Evolutionary conservation across 2,797 vertebrate genomes (phyloP).

Genomic region (Diglossa cyanea): DNA sequence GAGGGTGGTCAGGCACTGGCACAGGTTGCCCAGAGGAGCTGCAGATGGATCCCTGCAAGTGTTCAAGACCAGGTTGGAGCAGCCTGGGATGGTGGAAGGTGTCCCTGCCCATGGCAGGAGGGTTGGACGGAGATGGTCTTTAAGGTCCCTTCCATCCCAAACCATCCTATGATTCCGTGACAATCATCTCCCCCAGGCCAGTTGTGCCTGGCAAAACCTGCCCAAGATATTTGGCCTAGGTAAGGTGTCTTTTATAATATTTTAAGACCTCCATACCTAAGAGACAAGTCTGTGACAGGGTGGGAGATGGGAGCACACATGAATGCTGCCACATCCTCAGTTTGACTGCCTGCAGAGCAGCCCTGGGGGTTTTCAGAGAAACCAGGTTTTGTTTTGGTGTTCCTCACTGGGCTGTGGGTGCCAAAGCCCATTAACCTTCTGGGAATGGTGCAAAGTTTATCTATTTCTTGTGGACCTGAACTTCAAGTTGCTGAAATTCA

Average conservation of each 20-base stretch:
- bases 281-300: background rate
- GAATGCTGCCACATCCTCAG: background rate
- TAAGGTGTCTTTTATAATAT: background rate
- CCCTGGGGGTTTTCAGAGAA: background rate
- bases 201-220: background rate
- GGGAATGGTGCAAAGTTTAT: background rate
- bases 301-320: background rate
- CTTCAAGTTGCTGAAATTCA: background rate
- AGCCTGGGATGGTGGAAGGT: background rate
- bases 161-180: background rate
- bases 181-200: background rate
- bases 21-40: background rate
- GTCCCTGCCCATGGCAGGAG: background rate
- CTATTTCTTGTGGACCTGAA: background rate
- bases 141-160: background rate
- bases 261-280: background rate
- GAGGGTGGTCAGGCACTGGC: background rate
- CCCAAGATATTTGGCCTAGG: background rate
- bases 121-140: accelerated
- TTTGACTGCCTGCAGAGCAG: background rate
- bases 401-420: background rate
- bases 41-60: background rate
- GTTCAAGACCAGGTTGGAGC: background rate
- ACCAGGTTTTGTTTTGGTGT: background rate
- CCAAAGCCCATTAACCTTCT: background rate